Percentiles rank a stretch among this genome's conserved stretches.
These are phyloP conservation scores for Scrobipalpa atriplicella DNA, from an alignment of 2,888 invertebrate species.

Conservation along the genomic window DNA sequence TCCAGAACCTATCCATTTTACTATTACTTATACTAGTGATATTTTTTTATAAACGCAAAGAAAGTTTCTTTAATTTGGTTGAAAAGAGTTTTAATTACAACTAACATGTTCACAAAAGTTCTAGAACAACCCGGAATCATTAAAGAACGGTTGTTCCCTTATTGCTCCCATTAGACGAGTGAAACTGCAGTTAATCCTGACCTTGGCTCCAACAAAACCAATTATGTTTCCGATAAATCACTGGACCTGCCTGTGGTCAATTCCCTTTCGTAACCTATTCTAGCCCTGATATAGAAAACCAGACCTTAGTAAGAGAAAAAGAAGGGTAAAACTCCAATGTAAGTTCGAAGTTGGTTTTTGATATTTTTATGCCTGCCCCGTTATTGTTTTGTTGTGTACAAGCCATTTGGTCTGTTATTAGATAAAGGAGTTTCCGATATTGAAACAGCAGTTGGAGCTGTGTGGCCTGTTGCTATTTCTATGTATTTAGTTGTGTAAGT, in stretches of 20 bases:
- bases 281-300: background rate
- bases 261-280: conserved; percentile 14
- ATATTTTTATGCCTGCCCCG: conserved; percentile 29
- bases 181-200: conserved; percentile 67
- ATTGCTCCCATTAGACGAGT: conserved; percentile 65
- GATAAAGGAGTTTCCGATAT: conserved; percentile 25
- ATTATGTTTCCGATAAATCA: conserved; percentile 73
- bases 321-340: background rate
- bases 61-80: background rate
- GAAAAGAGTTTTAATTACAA: background rate
- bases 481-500: background rate
- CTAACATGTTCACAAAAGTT: background rate
- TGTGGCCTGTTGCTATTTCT: background rate
- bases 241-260: conserved; percentile 47
- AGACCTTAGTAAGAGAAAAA: conserved; percentile 14
- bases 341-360: background rate
- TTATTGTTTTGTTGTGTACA: conserved; percentile 28
- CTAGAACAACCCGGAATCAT: conserved; percentile 42
- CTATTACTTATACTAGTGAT: too few species aligned
- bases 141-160: conserved; percentile 55
- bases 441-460: conserved; percentile 21
- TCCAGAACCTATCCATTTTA: too few species aligned
- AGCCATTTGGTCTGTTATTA: conserved; percentile 29
- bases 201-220: conserved; percentile 73
- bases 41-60: background rate